Conservation (phyloP, 2,797 vertebrate genomes). For the Sebastes vulpes region DNA sequence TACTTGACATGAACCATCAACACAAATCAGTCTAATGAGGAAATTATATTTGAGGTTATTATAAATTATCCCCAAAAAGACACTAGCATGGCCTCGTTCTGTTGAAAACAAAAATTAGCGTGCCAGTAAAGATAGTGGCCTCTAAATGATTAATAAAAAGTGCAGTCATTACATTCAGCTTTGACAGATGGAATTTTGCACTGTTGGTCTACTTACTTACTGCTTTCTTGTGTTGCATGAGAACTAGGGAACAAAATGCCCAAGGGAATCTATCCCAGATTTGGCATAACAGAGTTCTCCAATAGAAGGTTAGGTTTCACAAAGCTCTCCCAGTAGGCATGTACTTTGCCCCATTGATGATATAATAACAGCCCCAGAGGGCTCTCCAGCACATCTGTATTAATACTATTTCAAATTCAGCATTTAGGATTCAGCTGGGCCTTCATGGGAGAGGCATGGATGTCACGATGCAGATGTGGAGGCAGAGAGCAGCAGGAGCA, state of each 20-base stretch:
- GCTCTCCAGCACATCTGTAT: conserved; percentile 58
- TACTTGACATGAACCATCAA: conserved; percentile 17
- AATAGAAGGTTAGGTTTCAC: conserved; percentile 38
- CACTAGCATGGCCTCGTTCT: background rate
- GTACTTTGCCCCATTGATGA: conserved; percentile 49
- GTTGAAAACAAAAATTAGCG: background rate
- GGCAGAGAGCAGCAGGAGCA: conserved; percentile 7
- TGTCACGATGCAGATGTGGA: conserved; percentile 28
- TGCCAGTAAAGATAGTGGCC: conserved; percentile 1
- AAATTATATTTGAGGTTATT: conserved; percentile 5
- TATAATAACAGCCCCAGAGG: conserved; percentile 57
- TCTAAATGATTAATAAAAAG: conserved; percentile 41
- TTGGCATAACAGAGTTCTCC: conserved; percentile 59
- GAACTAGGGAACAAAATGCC: conserved; percentile 29
- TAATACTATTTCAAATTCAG: conserved; percentile 53
- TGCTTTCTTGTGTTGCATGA: conserved; percentile 15
- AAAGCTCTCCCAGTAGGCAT: conserved; percentile 55
- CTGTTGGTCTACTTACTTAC: conserved; percentile 7
- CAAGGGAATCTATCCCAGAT: conserved; percentile 35
- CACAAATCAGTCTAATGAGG: conserved; percentile 1
- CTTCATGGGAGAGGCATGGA: conserved; percentile 7
- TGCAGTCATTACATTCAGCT: conserved; percentile 31
- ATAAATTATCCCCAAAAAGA: background rate
- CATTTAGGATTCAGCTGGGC: conserved; percentile 56
- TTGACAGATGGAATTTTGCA: conserved; percentile 15